A percentile compares a stretch with the other conserved stretches of the same genome.
These are phyloP conservation scores for Pyxicephalus adspersus DNA, from an alignment of 2,113 vertebrate species.

Conservation along the genomic window DNA sequence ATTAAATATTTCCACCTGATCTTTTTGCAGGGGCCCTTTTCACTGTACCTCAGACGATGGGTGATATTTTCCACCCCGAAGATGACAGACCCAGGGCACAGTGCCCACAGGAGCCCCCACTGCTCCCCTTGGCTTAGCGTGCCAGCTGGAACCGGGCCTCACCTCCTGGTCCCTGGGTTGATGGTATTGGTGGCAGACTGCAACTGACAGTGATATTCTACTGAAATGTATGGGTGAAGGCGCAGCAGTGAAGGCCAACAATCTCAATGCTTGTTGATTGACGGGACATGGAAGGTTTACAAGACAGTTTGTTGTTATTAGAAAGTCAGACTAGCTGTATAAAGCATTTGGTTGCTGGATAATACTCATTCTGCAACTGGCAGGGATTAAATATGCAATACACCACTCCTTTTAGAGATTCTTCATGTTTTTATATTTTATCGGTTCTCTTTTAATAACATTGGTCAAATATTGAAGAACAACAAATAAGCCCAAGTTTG, in stretches of 20 bases:
- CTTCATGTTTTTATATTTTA: too few relatives aligned
- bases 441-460: too few relatives aligned
- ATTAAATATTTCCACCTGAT: not conserved
- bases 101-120: not conserved
- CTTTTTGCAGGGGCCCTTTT: slow-evolving; percentile 28
- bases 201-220: not conserved
- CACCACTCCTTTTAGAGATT: not conserved
- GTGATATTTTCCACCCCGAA: slow-evolving; percentile 81
- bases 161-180: not conserved
- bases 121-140: not conserved
- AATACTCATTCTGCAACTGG: not conserved
- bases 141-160: too few relatives aligned
- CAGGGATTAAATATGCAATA: not conserved
- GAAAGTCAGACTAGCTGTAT: not conserved
- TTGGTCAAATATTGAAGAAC: too few relatives aligned
- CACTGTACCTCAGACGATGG: slow-evolving; percentile 72
- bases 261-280: not conserved
- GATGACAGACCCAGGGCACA: slow-evolving; percentile 47
- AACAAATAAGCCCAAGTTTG: too few relatives aligned
- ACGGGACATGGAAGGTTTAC: not conserved
- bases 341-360: not conserved
- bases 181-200: not conserved
- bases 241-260: not conserved
- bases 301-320: not conserved
- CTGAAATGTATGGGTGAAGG: not conserved